Base-by-base conservation (phyloP, 1,140 invertebrate species). In the Phenacoccus solenopsis region DNA sequence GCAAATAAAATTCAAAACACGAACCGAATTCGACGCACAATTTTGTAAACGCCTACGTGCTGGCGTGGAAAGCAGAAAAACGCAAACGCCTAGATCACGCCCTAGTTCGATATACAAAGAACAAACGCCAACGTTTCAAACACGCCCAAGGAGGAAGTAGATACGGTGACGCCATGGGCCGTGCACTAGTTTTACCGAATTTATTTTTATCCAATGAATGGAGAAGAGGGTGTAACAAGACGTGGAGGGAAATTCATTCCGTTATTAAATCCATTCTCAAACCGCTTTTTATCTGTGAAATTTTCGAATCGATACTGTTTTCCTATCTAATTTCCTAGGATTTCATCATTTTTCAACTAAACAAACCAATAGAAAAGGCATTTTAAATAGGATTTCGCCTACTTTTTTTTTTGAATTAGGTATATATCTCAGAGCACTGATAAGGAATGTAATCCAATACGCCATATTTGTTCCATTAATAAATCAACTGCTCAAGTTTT, bases 171-270 rank as follows among this genome's bases (percentile, higher is more conserved):
- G 21, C 59, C 59, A 64, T 64, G 59, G 59, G 59, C 59, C 20
- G 59, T 64, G 59, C 59, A 16, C 59, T 64, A 64, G 59, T 64
- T 64, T 64, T 25, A 27, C 59, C 22, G 59, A 64, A 64, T 64
- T 64, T 64, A 64, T 64, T 64, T 64, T 64, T 64, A 64, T 64
- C 59, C 59, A 64, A 64, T 64, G 59, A n/a, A 64, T 64, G 59
- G 59, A 24, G 59, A 24, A 64, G 25, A 27, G 59, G 59, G 21
- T 24, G 59, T 64, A 27, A 64, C 59, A 64, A 22, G 59, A 64
- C 59, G 59, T 24, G 59, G 12, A 64, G 59, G 59, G 59, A 20
- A 24, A 64, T 4, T 24, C 16, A 22, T 24, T 16, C 59, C n/a
- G n/a, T n/a, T n/a, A n/a, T 49, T 32, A 32, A 32, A 32, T 16